phyloP scores from a whole-genome alignment of 2,797 vertebrate genomes.

The Hapalemur alaotrensis region DNA sequence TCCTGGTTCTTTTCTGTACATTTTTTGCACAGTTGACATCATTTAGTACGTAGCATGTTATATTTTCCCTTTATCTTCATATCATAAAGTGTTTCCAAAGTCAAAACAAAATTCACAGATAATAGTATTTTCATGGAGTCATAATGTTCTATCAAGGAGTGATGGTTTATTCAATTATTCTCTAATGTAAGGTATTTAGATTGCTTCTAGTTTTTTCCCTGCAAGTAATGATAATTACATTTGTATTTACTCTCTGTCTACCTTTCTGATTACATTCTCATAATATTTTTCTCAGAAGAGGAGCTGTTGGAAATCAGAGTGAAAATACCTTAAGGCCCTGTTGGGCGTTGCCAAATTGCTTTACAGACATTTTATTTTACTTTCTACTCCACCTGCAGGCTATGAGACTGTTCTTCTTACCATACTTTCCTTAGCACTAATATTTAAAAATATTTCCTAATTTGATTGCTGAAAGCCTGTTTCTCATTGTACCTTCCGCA shows the following conservation, averaged over 20 bases:
- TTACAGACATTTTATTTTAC: not conserved
- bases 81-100: not conserved
- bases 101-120: not conserved
- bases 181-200: not conserved
- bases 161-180: not conserved
- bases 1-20: not conserved
- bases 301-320: not conserved
- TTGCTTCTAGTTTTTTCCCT: not conserved
- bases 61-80: not conserved
- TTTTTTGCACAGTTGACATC: not conserved
- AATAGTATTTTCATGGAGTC: not conserved
- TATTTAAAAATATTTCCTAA: not conserved
- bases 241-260: not conserved
- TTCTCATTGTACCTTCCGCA: not conserved
- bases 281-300: not conserved
- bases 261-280: not conserved
- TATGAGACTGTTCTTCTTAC: not conserved
- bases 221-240: not conserved
- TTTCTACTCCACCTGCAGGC: not conserved
- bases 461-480: no score
- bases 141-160: not conserved
- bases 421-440: not conserved
- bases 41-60: not conserved
- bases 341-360: not conserved
- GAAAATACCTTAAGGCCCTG: not conserved